Evolutionary conservation across 2,797 vertebrate genomes (phyloP), one percentile per base, ranked within the genome.

Genomic region (Gephyroberyx darwinii): DNA sequence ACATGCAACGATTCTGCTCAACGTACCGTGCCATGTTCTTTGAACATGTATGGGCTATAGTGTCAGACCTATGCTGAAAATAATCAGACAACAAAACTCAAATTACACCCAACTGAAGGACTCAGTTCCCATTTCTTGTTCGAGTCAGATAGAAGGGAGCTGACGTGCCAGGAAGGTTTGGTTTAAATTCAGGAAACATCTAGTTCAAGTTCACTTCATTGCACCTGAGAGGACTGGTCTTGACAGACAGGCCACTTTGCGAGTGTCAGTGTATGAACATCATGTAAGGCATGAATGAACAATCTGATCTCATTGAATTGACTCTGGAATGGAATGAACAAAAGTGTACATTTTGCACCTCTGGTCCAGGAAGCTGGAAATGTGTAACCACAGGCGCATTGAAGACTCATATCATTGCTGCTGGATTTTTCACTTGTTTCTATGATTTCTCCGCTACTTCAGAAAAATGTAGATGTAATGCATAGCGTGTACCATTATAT

Each of bases 181-280:
- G 80, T 91, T 90, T 85, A 54, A 64, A 88, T 89, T 89, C 88
- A 89, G 82, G 83, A 84, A 86, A 74, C 78, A 85, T 91, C 88
- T 87, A 87, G 86, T 78, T 89, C 84, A 89, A 89, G 83, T 84
- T 82, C 80, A 82, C 74, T 78, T 91, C 85, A 84, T 77, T 88
- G 89, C 88, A 85, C 85, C 85, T 91, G 85, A 90, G 87, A 87
- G 86, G 83, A 77, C 75, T 77, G 84, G 85, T 88, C 69, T 79
- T 90, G 88, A 85, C 84, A 90, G 90, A 84, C 88, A 89, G 84
- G 86, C 86, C 88, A 88, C 88, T 89, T 91, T 59, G 64, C 85
- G 69, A 65, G 86, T 81, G 85, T 86, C 84, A 77, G 75, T 77
- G 79, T 64, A 74, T 75, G 81, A 83, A 78, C 65, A 53, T 48